Conservation (phyloP, 2,888 invertebrate genomes). For the Atethmia centrago region DNA sequence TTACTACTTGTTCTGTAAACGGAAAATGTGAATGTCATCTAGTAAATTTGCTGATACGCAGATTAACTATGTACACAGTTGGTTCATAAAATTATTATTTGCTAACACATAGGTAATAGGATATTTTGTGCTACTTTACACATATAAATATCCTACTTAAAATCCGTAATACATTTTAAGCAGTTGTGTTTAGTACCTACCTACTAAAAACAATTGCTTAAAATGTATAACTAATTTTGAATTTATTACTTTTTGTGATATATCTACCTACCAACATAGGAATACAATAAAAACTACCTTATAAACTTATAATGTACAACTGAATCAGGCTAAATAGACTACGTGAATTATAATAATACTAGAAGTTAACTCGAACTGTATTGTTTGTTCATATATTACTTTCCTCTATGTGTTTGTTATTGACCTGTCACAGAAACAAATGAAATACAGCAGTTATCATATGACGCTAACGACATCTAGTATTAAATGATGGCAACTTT, state of each 20-base stretch:
- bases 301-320: not conserved
- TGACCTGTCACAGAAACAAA: constrained; percentile 10
- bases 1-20: constrained; percentile 9
- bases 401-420: too few relatives aligned
- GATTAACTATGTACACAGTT: constrained; percentile 8
- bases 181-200: not conserved
- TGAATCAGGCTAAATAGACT: not conserved
- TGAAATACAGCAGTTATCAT: not conserved
- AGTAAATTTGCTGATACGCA: constrained; percentile 6
- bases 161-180: not conserved
- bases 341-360: constrained; percentile 1
- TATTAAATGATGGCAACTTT: not conserved
- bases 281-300: not conserved
- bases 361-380: constrained; percentile 14
- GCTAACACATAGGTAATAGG: constrained; percentile 7
- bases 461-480: constrained; percentile 22
- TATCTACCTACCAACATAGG: too few relatives aligned
- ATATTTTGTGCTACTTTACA: not conserved
- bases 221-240: not conserved
- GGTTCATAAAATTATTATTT: constrained; percentile 14
- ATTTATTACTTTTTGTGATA: not conserved
- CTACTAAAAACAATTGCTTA: not conserved
- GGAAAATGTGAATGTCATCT: constrained; percentile 25
- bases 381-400: too few relatives aligned
- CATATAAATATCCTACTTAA: not conserved